phyloP scores from a whole-genome alignment of 1,140 invertebrate genomes.

The Aradophagus sp. region DNA sequence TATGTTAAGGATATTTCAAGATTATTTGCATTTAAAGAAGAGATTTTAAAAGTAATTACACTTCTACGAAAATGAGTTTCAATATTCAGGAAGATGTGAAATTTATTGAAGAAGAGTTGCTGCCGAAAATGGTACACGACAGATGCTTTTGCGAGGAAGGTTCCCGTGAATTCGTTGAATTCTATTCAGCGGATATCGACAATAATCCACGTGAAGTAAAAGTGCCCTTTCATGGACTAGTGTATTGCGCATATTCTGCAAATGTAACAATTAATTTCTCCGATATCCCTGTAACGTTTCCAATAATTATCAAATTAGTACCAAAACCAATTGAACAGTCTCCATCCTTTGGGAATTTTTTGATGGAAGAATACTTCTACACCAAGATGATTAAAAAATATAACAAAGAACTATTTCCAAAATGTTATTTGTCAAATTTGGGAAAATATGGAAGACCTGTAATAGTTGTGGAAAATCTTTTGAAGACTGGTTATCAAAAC shows the following conservation, averaged over 20 bases:
- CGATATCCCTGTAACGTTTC: slow-evolving; percentile 55
- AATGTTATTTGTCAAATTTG: slow-evolving; percentile 64
- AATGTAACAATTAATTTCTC: slow-evolving; percentile 63
- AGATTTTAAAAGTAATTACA: no score
- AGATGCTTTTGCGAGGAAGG: slow-evolving; percentile 66
- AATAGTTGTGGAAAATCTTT: slow-evolving; percentile 66
- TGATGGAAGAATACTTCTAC: slow-evolving; percentile 69
- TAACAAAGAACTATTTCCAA: slow-evolving; percentile 54
- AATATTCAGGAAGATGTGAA: slow-evolving; percentile 40
- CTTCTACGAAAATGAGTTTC: slow-evolving; percentile 15
- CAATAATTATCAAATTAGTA: slow-evolving; percentile 64
- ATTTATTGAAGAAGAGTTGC: slow-evolving; percentile 62
- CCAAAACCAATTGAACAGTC: background rate
- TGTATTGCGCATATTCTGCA: slow-evolving; percentile 31
- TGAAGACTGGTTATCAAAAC: slow-evolving; percentile 50
- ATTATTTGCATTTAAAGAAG: no score
- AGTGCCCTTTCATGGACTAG: slow-evolving; percentile 13
- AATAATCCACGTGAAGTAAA: slow-evolving; percentile 4
- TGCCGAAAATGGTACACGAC: slow-evolving; percentile 68
- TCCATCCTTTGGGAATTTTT: slow-evolving; percentile 52
- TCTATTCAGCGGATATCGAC: slow-evolving; percentile 49
- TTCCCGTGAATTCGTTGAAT: slow-evolving; percentile 71
- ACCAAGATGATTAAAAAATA: slow-evolving; percentile 59
- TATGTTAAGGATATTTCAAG: no score
- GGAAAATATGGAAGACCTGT: slow-evolving; percentile 64